Evolutionary conservation across 2,888 invertebrate genomes (phyloP).

Genomic region (Drosophila histrio): DNA sequence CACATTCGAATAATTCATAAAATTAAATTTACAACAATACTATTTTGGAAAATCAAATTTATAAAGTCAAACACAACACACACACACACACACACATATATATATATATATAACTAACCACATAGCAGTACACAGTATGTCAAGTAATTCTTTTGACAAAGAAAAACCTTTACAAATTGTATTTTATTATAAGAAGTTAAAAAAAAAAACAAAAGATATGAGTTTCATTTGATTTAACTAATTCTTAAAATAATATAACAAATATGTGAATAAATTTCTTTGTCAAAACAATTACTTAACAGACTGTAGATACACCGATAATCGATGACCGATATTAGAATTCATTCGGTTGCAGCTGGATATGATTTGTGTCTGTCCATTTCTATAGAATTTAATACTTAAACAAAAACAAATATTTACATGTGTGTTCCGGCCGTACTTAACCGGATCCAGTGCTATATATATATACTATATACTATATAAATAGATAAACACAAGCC

Average conservation of each 20-base stretch:
- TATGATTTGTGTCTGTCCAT: slow-evolving; percentile 31
- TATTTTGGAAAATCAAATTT: slow-evolving; percentile 45
- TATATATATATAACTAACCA: too few relatives aligned
- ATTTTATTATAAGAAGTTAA: neutral
- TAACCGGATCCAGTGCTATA: slow-evolving; percentile 65
- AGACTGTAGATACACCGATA: too few relatives aligned
- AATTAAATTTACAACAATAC: slow-evolving; percentile 24
- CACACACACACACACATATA: slow-evolving; percentile 25
- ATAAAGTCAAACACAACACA: slow-evolving; percentile 34
- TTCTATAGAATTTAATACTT: slow-evolving; percentile 16
- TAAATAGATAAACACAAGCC: slow-evolving; percentile 19
- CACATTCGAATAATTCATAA: slow-evolving; percentile 58
- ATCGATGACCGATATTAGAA: too few relatives aligned
- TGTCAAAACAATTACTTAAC: neutral
- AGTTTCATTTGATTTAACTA: neutral
- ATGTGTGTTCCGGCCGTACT: slow-evolving; percentile 57
- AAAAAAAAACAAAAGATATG: neutral
- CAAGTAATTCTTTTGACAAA: neutral
- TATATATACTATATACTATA: slow-evolving; percentile 11
- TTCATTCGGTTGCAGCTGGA: too few relatives aligned
- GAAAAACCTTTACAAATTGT: neutral
- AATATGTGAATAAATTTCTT: too few relatives aligned
- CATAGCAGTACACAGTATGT: too few relatives aligned
- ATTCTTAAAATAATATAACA: neutral
- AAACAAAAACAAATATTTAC: slow-evolving; percentile 22